Evolutionary conservation across 2,888 invertebrate genomes (phyloP).

Genomic region (Eretmocerus hayati): DNA sequence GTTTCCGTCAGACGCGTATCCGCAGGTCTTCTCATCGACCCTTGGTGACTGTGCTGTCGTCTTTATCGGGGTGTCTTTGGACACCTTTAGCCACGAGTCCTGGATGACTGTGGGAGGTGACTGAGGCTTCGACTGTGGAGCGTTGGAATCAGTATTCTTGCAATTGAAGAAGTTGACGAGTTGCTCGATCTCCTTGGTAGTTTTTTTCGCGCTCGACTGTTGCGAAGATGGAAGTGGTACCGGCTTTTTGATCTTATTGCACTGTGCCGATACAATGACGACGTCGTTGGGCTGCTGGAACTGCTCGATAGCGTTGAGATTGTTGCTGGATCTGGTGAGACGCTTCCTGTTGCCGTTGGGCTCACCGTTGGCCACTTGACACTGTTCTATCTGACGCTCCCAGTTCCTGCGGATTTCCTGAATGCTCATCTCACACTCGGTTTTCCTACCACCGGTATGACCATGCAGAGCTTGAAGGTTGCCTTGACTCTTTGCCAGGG

Average conservation of each 20-base stretch:
- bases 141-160: conserved; percentile 34
- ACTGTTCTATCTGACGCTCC: conserved; percentile 35
- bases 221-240: no score
- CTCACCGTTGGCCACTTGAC: conserved; percentile 15
- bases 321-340: conserved; percentile 12
- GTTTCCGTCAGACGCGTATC: conserved; percentile 56
- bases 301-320: background rate
- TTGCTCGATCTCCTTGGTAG: conserved; percentile 40
- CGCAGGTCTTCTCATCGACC: conserved; percentile 37
- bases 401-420: conserved; percentile 39
- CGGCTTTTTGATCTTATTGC: background rate
- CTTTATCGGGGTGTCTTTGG: conserved; percentile 1
- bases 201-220: conserved; percentile 24
- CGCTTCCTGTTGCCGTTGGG: conserved; percentile 15
- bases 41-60: background rate
- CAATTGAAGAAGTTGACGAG: conserved; percentile 44
- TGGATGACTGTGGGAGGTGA: conserved; percentile 21
- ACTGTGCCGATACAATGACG: conserved; percentile 27
- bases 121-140: background rate
- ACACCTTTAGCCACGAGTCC: conserved; percentile 29
- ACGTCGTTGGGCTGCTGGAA: conserved; percentile 12
- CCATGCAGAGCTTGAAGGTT: conserved; percentile 18
- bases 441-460: no score
- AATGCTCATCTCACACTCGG: conserved; percentile 33
- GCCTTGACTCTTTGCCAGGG: conserved; percentile 33